Evolutionary conservation across 1,140 invertebrate species (phyloP).

Genomic region (Heliconius melpomene): DNA sequence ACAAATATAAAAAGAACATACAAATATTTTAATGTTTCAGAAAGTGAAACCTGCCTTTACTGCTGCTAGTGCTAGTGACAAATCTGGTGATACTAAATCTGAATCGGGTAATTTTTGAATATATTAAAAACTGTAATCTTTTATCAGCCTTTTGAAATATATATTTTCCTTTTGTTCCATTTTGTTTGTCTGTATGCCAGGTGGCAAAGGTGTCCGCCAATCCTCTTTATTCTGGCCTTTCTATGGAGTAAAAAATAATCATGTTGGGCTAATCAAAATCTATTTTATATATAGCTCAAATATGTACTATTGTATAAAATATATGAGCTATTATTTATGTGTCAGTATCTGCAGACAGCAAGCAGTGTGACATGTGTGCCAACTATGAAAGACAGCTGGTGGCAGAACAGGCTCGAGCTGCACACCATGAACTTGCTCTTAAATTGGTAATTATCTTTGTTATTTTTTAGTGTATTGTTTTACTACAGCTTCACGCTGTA

Average conservation of each 20-base stretch:
- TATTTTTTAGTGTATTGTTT: not conserved
- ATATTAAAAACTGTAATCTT: too few species aligned
- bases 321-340: not conserved
- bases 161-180: too few species aligned
- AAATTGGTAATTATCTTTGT: not conserved
- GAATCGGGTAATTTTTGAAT: conserved; percentile 44
- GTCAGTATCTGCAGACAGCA: conserved; percentile 19
- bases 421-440: not conserved
- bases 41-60: conserved; percentile 32
- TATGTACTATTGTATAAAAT: not conserved
- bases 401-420: conserved; percentile 83
- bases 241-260: too few species aligned
- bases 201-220: too few species aligned
- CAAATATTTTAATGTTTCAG: conserved; percentile 19
- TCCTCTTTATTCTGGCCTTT: too few species aligned
- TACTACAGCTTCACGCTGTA: too few species aligned
- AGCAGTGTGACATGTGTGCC: conserved; percentile 86
- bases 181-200: too few species aligned
- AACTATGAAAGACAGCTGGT: conserved; percentile 88
- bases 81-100: conserved; percentile 44
- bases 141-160: too few species aligned
- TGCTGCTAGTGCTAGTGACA: conserved; percentile 17
- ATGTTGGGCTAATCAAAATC: too few species aligned
- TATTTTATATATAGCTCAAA: not conserved
- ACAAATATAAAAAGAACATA: not conserved